A percentile compares a stretch with the other conserved stretches of the same genome.
These are phyloP conservation scores for Vulpes lagopus DNA, from an alignment of 2,113 vertebrate genomes.

Conservation along the genomic window DNA sequence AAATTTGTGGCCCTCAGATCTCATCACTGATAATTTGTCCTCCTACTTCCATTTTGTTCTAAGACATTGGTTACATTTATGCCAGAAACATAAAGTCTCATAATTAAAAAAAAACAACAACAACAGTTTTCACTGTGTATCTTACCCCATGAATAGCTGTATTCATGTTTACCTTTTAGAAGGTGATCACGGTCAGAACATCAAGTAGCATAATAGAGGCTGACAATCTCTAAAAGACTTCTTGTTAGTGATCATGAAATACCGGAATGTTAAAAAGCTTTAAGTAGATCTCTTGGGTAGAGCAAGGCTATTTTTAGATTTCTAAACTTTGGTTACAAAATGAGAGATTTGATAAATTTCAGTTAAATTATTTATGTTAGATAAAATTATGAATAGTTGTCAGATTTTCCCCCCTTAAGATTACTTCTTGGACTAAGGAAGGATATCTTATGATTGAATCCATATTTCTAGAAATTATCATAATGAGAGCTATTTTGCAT, in stretches of 20 bases:
- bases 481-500: constrained; percentile 38
- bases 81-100: not conserved
- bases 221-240: not conserved
- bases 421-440: constrained; percentile 37
- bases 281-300: not conserved
- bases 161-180: not conserved
- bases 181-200: not conserved
- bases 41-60: not conserved
- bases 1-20: not conserved
- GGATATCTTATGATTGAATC: not conserved
- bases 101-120: not conserved
- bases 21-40: not conserved
- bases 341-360: constrained; percentile 55
- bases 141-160: not conserved
- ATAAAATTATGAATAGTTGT: constrained; percentile 39
- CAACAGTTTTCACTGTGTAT: not conserved
- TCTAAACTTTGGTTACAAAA: constrained; percentile 30
- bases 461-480: constrained; percentile 39
- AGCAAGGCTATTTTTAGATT: constrained; percentile 34
- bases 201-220: not conserved
- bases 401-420: not conserved
- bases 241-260: not conserved
- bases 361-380: constrained; percentile 47
- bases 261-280: constrained; percentile 5
- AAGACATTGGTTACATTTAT: not conserved